Percentiles rank a stretch among this genome's conserved stretches.
These are phyloP conservation scores for Synergus japonicus DNA, from an alignment of 2,888 invertebrate genomes.

Conservation along the genomic window DNA sequence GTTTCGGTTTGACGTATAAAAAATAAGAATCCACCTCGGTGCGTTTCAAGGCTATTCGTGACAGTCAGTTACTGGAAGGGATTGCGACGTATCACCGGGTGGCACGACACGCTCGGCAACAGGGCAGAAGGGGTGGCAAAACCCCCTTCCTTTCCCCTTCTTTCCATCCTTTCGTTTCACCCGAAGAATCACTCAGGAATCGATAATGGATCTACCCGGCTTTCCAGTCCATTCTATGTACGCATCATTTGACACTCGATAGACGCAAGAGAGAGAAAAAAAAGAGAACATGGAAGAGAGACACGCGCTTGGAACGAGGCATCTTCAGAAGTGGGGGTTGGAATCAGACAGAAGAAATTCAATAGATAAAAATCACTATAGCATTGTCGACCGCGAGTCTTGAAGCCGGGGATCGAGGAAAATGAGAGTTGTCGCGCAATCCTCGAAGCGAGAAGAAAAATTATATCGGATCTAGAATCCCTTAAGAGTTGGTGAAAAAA, in stretches of 20 bases:
- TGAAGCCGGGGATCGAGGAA: conserved; percentile 58
- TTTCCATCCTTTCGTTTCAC: conserved; percentile 42
- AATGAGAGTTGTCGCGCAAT: conserved; percentile 63
- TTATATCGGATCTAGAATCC: conserved; percentile 68
- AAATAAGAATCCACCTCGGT: conserved; percentile 14
- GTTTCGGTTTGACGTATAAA: conserved; percentile 5
- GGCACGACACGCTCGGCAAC: conserved; percentile 25
- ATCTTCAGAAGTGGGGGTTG: conserved; percentile 42
- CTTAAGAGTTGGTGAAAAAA: conserved; percentile 61
- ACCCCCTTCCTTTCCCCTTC: conserved; percentile 37
- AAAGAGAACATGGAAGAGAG: conserved; percentile 45
- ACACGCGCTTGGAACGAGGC: conserved; percentile 47
- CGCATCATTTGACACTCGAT: conserved; percentile 76
- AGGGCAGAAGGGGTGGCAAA: conserved; percentile 14
- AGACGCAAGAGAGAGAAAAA: conserved; percentile 59
- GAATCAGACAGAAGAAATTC: conserved; percentile 64
- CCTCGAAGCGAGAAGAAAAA: conserved; percentile 65
- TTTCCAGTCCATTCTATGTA: conserved; percentile 67
- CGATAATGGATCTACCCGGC: conserved; percentile 52
- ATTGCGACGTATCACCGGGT: conserved; percentile 37
- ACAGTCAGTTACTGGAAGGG: conserved; percentile 21
- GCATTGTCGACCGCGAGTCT: conserved; percentile 64
- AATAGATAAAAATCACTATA: conserved; percentile 72
- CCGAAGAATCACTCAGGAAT: conserved; percentile 48
- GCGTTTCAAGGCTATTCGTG: conserved; percentile 32